A percentile compares a stretch with the other conserved stretches of the same genome.
Conservation (phyloP, 2,113 vertebrate species). For the Erythrolamprus reginae region DNA sequence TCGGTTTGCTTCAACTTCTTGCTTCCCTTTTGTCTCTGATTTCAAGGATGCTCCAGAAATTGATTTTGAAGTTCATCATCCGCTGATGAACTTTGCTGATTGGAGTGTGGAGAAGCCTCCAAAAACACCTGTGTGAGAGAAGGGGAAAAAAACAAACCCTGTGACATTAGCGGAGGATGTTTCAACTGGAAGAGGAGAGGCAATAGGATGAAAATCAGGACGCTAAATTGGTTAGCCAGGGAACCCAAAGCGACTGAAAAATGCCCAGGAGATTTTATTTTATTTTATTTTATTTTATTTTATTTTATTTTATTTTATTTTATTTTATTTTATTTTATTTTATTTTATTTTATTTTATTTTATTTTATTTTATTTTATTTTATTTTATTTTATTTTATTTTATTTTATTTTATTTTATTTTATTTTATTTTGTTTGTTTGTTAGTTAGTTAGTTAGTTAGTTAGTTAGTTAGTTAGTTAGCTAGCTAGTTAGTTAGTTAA, state of each 20-base stretch:
- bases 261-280: neutral
- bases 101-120: neutral
- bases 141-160: fast-evolving
- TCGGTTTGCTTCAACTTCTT: neutral
- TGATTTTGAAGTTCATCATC: neutral
- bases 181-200: neutral
- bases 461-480: no score
- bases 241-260: neutral
- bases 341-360: no score
- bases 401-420: no score
- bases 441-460: no score
- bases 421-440: no score
- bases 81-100: neutral
- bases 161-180: neutral
- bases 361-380: no score
- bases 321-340: no score
- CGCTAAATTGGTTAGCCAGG: neutral
- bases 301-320: no score
- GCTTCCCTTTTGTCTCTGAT: neutral
- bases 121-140: neutral
- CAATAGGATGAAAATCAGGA: neutral
- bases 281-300: no score
- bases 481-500: no score
- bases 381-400: no score
- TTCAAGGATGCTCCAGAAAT: neutral